Evolutionary conservation across 2,113 vertebrate species (phyloP), one percentile per base, ranked within the genome.

Genomic region (Tenebrosternarchus preto): DNA sequence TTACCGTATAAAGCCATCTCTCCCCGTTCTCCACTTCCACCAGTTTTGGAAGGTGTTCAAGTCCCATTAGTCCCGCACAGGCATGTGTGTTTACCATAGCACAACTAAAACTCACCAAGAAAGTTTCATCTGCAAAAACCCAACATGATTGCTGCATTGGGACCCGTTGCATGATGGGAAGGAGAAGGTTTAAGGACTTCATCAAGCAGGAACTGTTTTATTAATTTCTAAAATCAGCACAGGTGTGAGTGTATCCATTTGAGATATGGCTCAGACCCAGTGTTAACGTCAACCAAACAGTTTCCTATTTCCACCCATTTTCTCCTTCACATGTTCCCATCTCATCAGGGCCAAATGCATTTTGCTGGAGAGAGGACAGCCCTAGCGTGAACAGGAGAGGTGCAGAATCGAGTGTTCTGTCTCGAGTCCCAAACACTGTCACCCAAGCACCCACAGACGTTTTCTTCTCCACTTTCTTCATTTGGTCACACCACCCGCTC

Each of bases 401-500:
- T 83, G 88, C 92, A 92, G 89, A 86, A 85, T 85, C 88, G 88
- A 92, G 90, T 86, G 84, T 93, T 92, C 92, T 93, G 92, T 92
- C 94, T 50, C 89, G 92, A 91, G 93, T 94, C 95, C 94, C 92
- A 92, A 76, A 93, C 81, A 89, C 92, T 94, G 94, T 96, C 94
- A 94, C 94, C 95, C 93, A 92, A 91, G 87, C 87, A 91, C 86
- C 87, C 79, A 90, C 89, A 93, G 91, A 94, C 92, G 86, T 92
- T 95, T 96, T 95, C 43, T 95, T 92, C 90, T 89, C 92, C 90
- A 92, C 91, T 94, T 96, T 91, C 95, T 98, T 95, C 95, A 93
- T 97, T 98, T 98, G 96, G 97, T 99, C 97, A 98, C 97, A 98
- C 93, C 94, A 92, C 92, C 93, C 96, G 96, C 95, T 95, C 90